Evolutionary conservation across 2,113 vertebrate species (phyloP).

Genomic region (Mormoops blainvillei): DNA sequence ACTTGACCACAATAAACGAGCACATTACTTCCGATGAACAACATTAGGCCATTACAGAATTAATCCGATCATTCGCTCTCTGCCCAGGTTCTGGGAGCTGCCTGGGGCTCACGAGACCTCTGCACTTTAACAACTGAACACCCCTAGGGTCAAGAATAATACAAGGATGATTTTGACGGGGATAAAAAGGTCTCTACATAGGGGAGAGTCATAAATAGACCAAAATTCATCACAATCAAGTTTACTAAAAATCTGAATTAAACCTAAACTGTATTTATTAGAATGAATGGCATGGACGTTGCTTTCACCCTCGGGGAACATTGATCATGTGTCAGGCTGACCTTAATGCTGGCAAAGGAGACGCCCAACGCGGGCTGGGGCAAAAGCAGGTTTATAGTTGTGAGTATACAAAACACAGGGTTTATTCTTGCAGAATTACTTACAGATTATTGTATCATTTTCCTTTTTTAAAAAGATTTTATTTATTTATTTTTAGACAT

Average conservation of each 20-base stretch:
- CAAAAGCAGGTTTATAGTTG: not conserved
- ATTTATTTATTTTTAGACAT: too few species aligned
- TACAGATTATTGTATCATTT: not conserved
- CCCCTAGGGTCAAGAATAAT: not conserved
- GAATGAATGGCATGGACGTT: not conserved
- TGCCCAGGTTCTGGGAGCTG: not conserved
- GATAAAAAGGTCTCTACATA: not conserved
- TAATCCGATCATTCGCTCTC: not conserved
- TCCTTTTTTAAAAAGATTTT: too few species aligned
- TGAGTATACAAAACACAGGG: not conserved
- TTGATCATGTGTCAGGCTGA: not conserved
- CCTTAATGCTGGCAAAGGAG: not conserved
- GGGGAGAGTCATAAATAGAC: not conserved
- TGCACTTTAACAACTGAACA: not conserved
- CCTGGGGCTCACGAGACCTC: not conserved
- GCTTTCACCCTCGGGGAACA: not conserved
- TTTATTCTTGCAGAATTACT: not conserved
- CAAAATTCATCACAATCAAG: not conserved
- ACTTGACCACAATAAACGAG: not conserved
- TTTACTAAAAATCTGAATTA: conserved; percentile 10
- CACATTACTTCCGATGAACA: not conserved
- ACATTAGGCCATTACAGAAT: not conserved
- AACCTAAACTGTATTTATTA: not conserved
- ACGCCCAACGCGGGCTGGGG: not conserved
- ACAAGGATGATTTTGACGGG: not conserved